Evolutionary conservation across 1,140 invertebrate species (phyloP).

Genomic region (Euura lappo): DNA sequence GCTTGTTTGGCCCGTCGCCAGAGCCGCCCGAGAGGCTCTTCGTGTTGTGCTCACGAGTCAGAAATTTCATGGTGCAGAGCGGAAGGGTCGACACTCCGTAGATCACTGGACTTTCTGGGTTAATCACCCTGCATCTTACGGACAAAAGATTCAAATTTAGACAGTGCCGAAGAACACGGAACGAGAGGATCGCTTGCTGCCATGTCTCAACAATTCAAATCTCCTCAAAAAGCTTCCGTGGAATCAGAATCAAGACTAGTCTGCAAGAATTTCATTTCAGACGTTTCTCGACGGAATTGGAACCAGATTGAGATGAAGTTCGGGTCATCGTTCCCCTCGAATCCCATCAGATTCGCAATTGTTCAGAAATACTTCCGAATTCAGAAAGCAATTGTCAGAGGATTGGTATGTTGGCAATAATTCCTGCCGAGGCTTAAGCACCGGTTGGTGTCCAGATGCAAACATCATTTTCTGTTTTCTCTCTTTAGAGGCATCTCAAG

Average conservation of each 20-base stretch:
- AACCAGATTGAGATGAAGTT: too few species aligned
- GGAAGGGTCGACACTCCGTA: conserved; percentile 1
- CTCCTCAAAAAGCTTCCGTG: too few species aligned
- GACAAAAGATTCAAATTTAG: conserved; percentile 6
- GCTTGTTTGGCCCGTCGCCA: neutral
- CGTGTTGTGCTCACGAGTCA: neutral
- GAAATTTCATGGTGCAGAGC: neutral
- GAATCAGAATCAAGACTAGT: too few species aligned
- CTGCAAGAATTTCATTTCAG: too few species aligned
- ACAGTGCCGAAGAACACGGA: neutral
- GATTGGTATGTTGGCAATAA: neutral
- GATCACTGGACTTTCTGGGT: conserved; percentile 6
- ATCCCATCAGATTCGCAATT: too few species aligned
- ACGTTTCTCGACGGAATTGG: too few species aligned
- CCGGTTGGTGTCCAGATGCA: neutral
- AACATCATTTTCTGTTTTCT: conserved; percentile 1
- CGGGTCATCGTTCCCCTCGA: too few species aligned
- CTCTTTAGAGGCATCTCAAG: conserved; percentile 4
- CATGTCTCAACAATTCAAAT: too few species aligned
- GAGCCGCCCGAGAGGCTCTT: neutral
- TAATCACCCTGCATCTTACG: conserved; percentile 1
- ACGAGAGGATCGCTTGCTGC: neutral
- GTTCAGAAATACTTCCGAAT: too few species aligned
- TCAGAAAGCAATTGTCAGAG: neutral
- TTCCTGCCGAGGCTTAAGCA: neutral